Percentiles rank a stretch among this genome's conserved stretches.
Evolutionary conservation across 2,888 invertebrate species (phyloP).

Genomic region (Latrodectus hesperus): DNA sequence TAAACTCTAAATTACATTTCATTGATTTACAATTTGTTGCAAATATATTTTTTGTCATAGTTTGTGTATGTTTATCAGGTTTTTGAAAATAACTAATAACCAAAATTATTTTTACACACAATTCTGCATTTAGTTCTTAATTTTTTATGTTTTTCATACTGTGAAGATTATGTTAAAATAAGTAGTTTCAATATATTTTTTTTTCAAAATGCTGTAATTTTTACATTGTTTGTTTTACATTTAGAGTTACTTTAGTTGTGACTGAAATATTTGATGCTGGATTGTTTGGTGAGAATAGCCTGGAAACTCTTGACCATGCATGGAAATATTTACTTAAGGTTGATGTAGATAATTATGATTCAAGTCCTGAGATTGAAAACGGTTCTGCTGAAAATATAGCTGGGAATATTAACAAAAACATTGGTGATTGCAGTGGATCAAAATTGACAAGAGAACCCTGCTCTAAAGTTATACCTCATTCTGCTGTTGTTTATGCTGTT

Average conservation of each 20-base stretch:
- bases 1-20: too few species aligned
- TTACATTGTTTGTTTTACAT: neutral
- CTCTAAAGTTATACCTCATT: constrained; percentile 80
- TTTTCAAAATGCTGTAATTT: too few species aligned
- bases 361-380: constrained; percentile 14
- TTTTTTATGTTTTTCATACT: too few species aligned
- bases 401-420: constrained; percentile 11
- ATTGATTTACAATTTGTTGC: too few species aligned
- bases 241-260: constrained; percentile 80
- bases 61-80: neutral
- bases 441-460: neutral
- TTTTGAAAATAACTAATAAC: neutral
- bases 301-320: constrained; percentile 82
- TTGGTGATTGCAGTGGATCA: constrained; percentile 67
- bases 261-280: constrained; percentile 89
- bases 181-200: too few species aligned
- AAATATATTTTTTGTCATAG: too few species aligned
- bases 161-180: too few species aligned
- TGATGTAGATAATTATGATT: constrained; percentile 18
- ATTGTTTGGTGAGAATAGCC: constrained; percentile 84
- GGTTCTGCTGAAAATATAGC: neutral
- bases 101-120: too few species aligned
- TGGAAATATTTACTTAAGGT: constrained; percentile 78
- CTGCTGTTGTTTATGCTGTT: constrained; percentile 81
- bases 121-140: too few species aligned